Conservation (phyloP, 2,113 vertebrate genomes). For the Mirounga angustirostris region DNA sequence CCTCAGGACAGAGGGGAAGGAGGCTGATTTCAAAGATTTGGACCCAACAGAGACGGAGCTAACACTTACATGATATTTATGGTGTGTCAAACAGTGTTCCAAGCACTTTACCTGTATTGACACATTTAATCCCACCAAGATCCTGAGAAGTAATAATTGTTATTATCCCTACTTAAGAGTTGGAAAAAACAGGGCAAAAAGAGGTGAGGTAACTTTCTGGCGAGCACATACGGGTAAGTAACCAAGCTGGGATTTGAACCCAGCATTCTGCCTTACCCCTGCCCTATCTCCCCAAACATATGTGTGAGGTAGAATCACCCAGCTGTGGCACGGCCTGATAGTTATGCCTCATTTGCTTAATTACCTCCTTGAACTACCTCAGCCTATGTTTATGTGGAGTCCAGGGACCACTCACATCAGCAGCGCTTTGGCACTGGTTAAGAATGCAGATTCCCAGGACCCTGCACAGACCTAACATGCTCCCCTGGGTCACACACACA, state of each 20-base stretch:
- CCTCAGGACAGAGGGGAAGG: not conserved
- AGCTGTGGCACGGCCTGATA: not conserved
- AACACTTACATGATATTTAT: not conserved
- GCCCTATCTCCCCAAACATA: not conserved
- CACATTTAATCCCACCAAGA: not conserved
- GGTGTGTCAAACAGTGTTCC: not conserved
- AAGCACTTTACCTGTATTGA: not conserved
- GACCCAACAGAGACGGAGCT: not conserved
- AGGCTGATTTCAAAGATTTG: not conserved
- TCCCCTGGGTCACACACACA: accelerated
- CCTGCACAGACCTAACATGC: not conserved
- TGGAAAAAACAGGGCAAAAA: not conserved
- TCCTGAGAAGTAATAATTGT: not conserved
- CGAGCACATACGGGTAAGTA: not conserved
- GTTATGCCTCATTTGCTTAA: not conserved
- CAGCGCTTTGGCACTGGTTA: too few species aligned
- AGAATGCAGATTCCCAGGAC: not conserved
- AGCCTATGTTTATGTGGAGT: not conserved
- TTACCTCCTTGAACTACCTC: not conserved
- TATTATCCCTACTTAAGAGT: not conserved
- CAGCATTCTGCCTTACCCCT: not conserved
- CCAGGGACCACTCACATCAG: not conserved
- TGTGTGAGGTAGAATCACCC: not conserved
- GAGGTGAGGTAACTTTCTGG: not conserved
- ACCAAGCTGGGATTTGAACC: not conserved